Percentiles rank a stretch among this genome's conserved stretches.
Conservation (phyloP, 1,140 invertebrate genomes). For the Andricus grossulariae region DNA sequence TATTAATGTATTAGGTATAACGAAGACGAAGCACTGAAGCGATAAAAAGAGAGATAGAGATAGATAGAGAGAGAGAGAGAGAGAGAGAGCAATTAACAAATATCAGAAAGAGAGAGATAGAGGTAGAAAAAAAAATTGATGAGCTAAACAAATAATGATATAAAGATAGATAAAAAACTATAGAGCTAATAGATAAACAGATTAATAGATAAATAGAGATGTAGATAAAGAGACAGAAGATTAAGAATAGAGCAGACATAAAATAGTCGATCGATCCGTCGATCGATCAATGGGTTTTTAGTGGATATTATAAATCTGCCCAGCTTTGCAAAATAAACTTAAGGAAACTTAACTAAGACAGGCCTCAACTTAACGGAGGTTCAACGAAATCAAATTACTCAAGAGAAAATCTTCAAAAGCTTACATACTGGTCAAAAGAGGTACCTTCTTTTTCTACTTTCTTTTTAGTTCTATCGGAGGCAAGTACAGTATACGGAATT, state of each 20-base stretch:
- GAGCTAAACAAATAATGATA: neutral
- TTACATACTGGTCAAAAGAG: conserved; percentile 46
- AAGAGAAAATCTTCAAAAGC: conserved; percentile 47
- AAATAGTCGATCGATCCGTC: neutral
- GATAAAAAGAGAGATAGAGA: conserved; percentile 45
- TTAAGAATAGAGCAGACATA: neutral
- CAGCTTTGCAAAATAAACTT: conserved; percentile 60
- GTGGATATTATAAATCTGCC: conserved; percentile 25
- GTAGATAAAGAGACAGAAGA: neutral
- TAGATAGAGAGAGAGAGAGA: conserved; percentile 21
- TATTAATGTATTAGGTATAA: conserved; percentile 42
- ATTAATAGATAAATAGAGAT: neutral
- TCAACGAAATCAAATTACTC: conserved; percentile 49
- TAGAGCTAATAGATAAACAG: neutral
- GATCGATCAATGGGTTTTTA: neutral
- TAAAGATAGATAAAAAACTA: neutral
- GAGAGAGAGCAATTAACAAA: conserved; percentile 30
- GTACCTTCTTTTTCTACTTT: conserved; percentile 46
- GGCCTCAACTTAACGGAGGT: conserved; percentile 52
- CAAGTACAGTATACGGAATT: neutral
- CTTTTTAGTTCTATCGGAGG: conserved; percentile 32
- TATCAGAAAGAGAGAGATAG: neutral
- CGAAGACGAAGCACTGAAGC: conserved; percentile 61
- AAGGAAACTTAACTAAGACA: conserved; percentile 52
- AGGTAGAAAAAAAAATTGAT: neutral